These are phyloP conservation scores for Spheniscus mendiculus DNA, from an alignment of 2,113 vertebrate species.

Conservation along the genomic window DNA sequence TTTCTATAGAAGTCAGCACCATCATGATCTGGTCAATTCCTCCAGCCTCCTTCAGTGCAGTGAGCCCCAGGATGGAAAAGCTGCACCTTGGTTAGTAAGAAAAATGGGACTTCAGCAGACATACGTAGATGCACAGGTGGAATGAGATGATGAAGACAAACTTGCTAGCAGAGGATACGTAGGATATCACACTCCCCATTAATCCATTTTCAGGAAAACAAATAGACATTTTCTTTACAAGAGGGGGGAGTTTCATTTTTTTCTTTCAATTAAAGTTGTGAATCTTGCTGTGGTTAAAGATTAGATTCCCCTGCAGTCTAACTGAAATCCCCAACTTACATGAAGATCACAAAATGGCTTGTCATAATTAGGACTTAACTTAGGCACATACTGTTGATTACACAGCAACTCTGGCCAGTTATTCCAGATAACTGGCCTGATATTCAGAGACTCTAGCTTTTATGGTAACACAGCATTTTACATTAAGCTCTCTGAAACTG, in stretches of 20 bases:
- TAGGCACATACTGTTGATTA: neutral
- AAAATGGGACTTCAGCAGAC: neutral
- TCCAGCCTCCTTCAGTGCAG: neutral
- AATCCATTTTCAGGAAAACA: neutral
- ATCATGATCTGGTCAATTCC: neutral
- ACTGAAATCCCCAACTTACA: neutral
- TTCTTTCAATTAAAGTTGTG: neutral
- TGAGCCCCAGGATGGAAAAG: neutral
- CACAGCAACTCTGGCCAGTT: neutral
- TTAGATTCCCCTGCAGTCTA: neutral
- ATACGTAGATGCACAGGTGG: neutral
- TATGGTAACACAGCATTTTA: neutral
- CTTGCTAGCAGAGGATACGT: neutral
- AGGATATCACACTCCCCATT: neutral
- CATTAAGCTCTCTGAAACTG: neutral
- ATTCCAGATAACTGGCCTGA: neutral
- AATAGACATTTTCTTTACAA: neutral
- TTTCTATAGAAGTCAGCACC: neutral
- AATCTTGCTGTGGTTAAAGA: neutral
- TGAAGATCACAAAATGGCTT: neutral
- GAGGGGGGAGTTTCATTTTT: fast-evolving
- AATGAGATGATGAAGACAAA: neutral
- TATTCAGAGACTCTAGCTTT: neutral
- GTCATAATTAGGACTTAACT: neutral
- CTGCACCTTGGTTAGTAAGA: neutral